Percentiles rank a stretch among this genome's conserved stretches.
phyloP scores from a whole-genome alignment of 2,797 vertebrate genomes.

The Hydrocynus forskahlii region DNA sequence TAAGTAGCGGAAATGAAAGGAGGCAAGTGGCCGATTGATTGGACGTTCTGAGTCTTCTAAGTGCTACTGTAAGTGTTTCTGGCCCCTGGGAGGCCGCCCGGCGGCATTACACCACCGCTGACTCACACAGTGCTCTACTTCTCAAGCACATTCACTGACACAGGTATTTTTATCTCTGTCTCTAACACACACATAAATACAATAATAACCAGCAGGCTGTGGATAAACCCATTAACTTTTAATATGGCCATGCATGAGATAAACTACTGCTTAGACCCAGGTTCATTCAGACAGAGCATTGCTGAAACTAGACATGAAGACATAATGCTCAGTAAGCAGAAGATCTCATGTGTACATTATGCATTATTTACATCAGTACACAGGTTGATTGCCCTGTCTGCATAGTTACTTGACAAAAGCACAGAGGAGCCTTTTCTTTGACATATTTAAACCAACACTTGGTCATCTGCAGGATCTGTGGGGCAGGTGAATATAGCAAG shows the following conservation, averaged over 20 bases:
- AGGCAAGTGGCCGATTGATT: conserved; percentile 36
- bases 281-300: not conserved
- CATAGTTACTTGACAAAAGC: not conserved
- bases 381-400: not conserved
- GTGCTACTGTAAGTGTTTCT: conserved; percentile 35
- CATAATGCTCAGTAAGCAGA: not conserved
- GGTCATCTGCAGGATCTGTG: conserved; percentile 8
- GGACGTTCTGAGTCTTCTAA: conserved; percentile 31
- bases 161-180: conserved; percentile 31
- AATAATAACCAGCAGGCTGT: not conserved
- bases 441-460: not conserved
- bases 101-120: conserved; percentile 27
- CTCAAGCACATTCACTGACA: conserved; percentile 4
- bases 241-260: not conserved
- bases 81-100: conserved; percentile 16
- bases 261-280: not conserved
- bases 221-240: not conserved
- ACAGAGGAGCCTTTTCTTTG: not conserved
- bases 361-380: not conserved
- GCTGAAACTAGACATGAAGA: not conserved
- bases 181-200: conserved; percentile 9
- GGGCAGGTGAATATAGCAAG: conserved; percentile 2
- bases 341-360: too few species aligned
- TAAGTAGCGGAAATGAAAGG: conserved; percentile 16
- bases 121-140: conserved; percentile 21